Base-by-base conservation (phyloP, 2,113 vertebrate genomes). In the Ia io region DNA sequence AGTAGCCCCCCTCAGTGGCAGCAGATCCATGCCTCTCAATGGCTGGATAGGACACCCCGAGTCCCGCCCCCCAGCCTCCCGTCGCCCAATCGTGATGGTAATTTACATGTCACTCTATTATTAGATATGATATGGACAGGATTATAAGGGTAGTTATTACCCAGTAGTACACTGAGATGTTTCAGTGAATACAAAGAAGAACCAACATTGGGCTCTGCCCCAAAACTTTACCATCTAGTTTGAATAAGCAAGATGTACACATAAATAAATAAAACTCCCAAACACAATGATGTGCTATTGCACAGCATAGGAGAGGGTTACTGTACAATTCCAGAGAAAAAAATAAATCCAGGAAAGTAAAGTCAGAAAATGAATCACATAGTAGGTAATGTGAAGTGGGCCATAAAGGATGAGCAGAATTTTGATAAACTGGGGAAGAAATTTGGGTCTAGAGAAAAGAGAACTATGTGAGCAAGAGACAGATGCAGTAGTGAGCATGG, bases 201-300 rank as follows among this genome's bases (percentile, higher is more conserved):
- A 28, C 28, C 47, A 53, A 12, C 6, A 13, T 35, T n/a, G 32
- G 32, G 25, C 49, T 69, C 76, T 80, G 65, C 11, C 51, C 7
- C 25, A 35, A 53, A 37, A 59, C 14, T 74, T 84, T 32, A n/a
- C 17, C 42, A 28, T 78, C 30, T 78, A 35, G 5, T 61, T 42
- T 80, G 78, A 88, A 44, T 74, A 74, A 74, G 2, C 11, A 47
- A 70, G 4, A 56, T 14, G 35, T 23, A 23, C 8, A 56, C 14
- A 23, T 40, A 53, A 17, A 47, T 49, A 88, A 89, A 37, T 35
- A 95, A 86, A 56, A 28, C 40, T 13, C 35, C 32, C 78, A 88
- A 53, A 32, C 3, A 20, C 11, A 53, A 1, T 5, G 25, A 85
- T 56, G 11, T 76, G 25, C 9, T 42, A 32, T 65, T 88, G 51